Conservation (phyloP, 2,113 vertebrate species). For the Phocoena sinus region DNA sequence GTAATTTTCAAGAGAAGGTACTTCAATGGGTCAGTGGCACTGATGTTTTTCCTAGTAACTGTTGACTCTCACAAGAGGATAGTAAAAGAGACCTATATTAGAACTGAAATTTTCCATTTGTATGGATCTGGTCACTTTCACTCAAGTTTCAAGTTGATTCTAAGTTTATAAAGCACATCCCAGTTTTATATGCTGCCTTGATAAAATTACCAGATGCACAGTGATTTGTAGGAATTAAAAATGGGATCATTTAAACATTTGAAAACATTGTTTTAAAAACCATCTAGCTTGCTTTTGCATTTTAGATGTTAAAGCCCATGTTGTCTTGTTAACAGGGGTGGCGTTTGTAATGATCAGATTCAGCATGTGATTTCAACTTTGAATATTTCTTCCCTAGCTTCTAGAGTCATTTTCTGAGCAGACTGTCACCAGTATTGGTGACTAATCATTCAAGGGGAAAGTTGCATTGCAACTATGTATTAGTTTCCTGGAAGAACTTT, state of each 20-base stretch:
- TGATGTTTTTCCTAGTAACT: background rate
- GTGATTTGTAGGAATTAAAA: slow-evolving; percentile 74
- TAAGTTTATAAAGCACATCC: slow-evolving; percentile 32
- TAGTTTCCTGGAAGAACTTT: slow-evolving; percentile 63
- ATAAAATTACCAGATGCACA: slow-evolving; percentile 74
- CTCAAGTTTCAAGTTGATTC: slow-evolving; percentile 50
- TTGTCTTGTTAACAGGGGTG: slow-evolving; percentile 61
- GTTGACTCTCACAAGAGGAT: slow-evolving; percentile 35
- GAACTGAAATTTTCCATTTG: slow-evolving; percentile 43
- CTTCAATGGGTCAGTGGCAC: slow-evolving; percentile 1
- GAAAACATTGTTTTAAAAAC: slow-evolving; percentile 65
- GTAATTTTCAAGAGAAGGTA: slow-evolving; percentile 50
- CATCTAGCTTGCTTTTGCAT: slow-evolving; percentile 60
- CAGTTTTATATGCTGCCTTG: slow-evolving; percentile 70
- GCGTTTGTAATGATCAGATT: slow-evolving; percentile 46
- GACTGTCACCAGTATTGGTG: slow-evolving; percentile 69
- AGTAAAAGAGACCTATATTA: slow-evolving; percentile 13
- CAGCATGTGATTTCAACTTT: slow-evolving; percentile 29
- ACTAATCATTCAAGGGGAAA: slow-evolving; percentile 69
- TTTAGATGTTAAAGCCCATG: slow-evolving; percentile 74
- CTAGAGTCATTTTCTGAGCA: slow-evolving; percentile 72
- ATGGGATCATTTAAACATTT: slow-evolving; percentile 67
- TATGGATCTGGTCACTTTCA: slow-evolving; percentile 39
- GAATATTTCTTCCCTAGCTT: slow-evolving; percentile 48
- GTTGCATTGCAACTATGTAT: slow-evolving; percentile 69